These are phyloP conservation scores for Conus canariensis DNA, from an alignment of 2,888 invertebrate species.

Conservation along the genomic window DNA sequence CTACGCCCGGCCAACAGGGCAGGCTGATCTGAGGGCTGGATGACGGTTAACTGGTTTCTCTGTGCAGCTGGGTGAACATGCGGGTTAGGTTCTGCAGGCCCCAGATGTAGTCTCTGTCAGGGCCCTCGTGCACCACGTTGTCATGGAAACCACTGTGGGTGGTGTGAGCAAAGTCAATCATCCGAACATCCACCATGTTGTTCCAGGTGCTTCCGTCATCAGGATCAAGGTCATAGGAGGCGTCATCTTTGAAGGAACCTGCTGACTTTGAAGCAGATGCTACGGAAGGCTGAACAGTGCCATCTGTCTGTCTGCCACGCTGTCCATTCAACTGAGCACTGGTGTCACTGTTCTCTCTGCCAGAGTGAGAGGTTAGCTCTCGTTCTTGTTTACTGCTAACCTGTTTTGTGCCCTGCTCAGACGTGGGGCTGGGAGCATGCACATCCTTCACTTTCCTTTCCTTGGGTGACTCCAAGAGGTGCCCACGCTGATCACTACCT, in stretches of 20 bases:
- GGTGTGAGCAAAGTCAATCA: slow-evolving; percentile 98
- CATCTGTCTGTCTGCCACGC: too few relatives aligned
- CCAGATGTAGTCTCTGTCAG: slow-evolving; percentile 93
- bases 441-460: not conserved
- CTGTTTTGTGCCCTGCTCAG: not conserved
- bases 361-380: too few relatives aligned
- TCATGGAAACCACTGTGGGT: slow-evolving; percentile 85
- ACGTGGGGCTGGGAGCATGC: too few relatives aligned
- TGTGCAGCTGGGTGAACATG: slow-evolving; percentile 69
- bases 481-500: not conserved
- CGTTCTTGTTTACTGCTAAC: not conserved
- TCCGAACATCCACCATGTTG: slow-evolving; percentile 86
- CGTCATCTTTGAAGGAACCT: not conserved
- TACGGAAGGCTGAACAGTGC: not conserved
- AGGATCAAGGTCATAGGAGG: not conserved
- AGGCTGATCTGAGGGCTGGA: too few relatives aligned
- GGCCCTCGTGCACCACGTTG: slow-evolving; percentile 87
- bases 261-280: not conserved
- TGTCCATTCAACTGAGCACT: too few relatives aligned
- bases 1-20: too few relatives aligned
- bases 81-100: slow-evolving; percentile 92
- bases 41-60: not conserved
- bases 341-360: too few relatives aligned
- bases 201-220: not conserved
- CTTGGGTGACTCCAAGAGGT: not conserved